These are phyloP conservation scores for Acanthochromis polyacanthus DNA, from an alignment of 2,113 vertebrate species.

Conservation along the genomic window DNA sequence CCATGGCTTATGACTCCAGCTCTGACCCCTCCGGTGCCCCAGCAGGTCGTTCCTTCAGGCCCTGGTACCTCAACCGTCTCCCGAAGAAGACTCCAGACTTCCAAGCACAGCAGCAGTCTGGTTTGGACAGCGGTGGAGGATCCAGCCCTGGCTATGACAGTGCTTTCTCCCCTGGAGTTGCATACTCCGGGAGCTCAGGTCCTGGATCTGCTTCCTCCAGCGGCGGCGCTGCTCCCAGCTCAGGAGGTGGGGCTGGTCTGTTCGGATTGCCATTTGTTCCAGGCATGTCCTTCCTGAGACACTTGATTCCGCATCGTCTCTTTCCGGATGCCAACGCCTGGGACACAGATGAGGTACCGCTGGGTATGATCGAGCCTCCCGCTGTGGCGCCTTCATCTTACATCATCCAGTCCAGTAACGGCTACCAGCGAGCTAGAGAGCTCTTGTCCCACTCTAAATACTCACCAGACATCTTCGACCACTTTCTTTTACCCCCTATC, in stretches of 20 bases:
- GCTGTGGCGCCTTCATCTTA: neutral
- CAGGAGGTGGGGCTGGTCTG: no score
- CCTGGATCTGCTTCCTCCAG: neutral
- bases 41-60: no score
- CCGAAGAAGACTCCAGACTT: no score
- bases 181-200: neutral
- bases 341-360: fast-evolving
- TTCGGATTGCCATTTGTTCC: neutral
- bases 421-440: neutral
- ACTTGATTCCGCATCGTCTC: neutral
- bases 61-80: no score
- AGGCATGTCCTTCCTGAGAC: neutral
- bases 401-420: constrained; percentile 14
- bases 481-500: neutral
- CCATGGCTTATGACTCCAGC: neutral
- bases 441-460: neutral
- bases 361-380: neutral
- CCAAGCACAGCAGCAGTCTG: no score
- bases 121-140: no score
- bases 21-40: no score
- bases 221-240: no score
- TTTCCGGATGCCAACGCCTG: neutral
- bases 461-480: neutral
- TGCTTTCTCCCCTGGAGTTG: neutral
- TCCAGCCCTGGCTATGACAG: no score